Evolutionary conservation across 2,797 vertebrate genomes (phyloP).

Genomic region (Podarcis siculus): DNA sequence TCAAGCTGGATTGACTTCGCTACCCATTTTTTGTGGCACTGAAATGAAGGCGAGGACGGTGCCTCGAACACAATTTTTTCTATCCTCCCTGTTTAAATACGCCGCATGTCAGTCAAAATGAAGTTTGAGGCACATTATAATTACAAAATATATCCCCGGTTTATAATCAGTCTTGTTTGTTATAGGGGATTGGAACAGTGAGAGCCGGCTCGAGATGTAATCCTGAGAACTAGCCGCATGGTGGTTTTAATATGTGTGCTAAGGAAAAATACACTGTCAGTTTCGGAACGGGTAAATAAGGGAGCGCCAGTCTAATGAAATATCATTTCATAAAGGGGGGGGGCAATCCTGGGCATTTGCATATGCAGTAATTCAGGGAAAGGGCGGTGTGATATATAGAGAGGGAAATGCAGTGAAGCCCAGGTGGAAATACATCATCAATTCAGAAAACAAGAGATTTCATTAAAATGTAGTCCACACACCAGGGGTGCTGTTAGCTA

Average conservation of each 20-base stretch:
- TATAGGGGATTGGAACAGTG: conserved; percentile 13
- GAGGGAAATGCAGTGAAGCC: not conserved
- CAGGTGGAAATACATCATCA: not conserved
- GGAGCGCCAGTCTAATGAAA: not conserved
- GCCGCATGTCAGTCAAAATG: conserved; percentile 50
- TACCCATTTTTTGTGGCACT: conserved; percentile 66
- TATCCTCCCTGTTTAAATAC: conserved; percentile 69
- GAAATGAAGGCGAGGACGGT: conserved; percentile 52
- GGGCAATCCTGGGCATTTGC: not conserved
- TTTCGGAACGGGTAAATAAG: conserved; percentile 14
- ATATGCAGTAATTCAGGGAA: not conserved
- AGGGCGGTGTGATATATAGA: not conserved
- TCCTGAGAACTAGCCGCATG: not conserved
- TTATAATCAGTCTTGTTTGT: conserved; percentile 65
- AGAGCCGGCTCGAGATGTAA: conserved; percentile 22
- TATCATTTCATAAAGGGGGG: not conserved
- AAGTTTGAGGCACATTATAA: conserved; percentile 65
- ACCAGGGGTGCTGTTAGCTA: not conserved
- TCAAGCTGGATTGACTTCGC: conserved; percentile 56
- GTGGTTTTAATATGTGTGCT: conserved; percentile 16
- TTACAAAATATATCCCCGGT: conserved; percentile 65
- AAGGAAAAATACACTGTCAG: conserved; percentile 10
- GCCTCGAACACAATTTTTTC: conserved; percentile 52
- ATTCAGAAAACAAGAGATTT: not conserved
- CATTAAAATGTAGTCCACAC: not conserved